Conservation (phyloP, 2,113 vertebrate species). For the Passer montanus region DNA sequence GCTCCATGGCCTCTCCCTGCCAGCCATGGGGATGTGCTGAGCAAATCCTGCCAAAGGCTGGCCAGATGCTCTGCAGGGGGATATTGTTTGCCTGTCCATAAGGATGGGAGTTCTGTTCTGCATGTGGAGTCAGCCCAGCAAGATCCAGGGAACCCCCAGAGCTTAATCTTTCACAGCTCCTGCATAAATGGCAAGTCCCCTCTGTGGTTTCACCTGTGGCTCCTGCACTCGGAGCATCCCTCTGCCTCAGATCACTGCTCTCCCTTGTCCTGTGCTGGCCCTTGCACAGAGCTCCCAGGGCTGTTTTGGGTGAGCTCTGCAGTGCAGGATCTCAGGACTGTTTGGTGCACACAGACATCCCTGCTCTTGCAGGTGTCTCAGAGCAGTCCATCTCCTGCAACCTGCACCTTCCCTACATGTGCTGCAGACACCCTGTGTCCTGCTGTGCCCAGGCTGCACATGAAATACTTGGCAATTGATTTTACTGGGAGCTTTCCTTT, state of each 20-base stretch:
- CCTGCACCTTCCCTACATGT: rapidly evolving
- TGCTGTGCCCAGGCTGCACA: background rate
- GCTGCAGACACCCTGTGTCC: rapidly evolving
- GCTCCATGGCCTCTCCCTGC: background rate
- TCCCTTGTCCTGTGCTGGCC: background rate
- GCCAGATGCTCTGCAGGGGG: rapidly evolving
- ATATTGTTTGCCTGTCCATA: background rate
- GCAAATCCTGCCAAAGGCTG: background rate
- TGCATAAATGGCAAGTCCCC: background rate
- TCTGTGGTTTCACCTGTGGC: background rate
- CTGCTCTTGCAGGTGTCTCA: background rate
- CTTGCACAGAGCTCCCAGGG: background rate
- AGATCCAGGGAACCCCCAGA: background rate
- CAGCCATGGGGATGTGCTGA: rapidly evolving
- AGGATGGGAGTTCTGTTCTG: background rate
- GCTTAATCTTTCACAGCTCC: background rate
- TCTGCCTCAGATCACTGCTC: background rate
- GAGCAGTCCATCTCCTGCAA: background rate
- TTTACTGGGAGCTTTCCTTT: background rate
- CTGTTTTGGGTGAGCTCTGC: background rate
- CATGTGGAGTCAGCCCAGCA: background rate
- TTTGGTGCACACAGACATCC: background rate
- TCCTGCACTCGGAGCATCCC: background rate
- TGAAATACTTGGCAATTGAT: background rate
- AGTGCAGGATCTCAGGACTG: background rate